A percentile compares a stretch with the other conserved stretches of the same genome.
Evolutionary conservation across 1,140 invertebrate genomes (phyloP).

Genomic region (Zaprionus davidi): DNA sequence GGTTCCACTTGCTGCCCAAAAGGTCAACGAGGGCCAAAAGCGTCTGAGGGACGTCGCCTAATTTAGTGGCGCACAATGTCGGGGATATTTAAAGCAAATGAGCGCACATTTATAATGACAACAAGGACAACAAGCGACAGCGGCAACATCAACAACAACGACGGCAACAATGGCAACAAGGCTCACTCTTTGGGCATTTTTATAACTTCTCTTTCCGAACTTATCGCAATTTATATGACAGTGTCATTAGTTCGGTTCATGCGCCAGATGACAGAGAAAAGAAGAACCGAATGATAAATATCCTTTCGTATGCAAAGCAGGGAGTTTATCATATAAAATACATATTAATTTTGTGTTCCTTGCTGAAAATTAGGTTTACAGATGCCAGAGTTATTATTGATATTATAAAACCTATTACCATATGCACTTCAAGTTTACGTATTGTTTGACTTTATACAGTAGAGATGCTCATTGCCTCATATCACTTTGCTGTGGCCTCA

Average conservation of each 20-base stretch:
- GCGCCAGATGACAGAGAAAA: slow-evolving; percentile 35
- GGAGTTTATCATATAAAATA: neutral
- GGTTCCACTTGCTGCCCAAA: slow-evolving; percentile 79
- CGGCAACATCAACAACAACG: slow-evolving; percentile 5
- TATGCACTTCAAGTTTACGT: neutral
- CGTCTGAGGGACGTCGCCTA: slow-evolving; percentile 44
- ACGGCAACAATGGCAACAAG: slow-evolving; percentile 24
- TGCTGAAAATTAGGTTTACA: neutral
- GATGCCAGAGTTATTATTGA: no score
- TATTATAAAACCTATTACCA: no score
- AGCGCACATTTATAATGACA: slow-evolving; percentile 81
- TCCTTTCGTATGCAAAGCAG: neutral
- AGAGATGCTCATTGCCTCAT: neutral
- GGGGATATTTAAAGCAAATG: slow-evolving; percentile 79
- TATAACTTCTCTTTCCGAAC: slow-evolving; percentile 33
- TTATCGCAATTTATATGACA: slow-evolving; percentile 59
- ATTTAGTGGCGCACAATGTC: slow-evolving; percentile 76
- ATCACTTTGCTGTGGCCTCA: slow-evolving; percentile 20
- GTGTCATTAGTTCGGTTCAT: slow-evolving; percentile 50
- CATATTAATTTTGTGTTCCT: neutral
- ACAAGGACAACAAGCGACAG: slow-evolving; percentile 55
- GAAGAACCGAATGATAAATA: slow-evolving; percentile 10
- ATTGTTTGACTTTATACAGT: neutral
- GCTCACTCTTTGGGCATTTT: slow-evolving; percentile 45
- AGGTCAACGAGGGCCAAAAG: slow-evolving; percentile 57